phyloP scores from a whole-genome alignment of 1,140 invertebrate genomes.

The Lasioglossum albipes region DNA sequence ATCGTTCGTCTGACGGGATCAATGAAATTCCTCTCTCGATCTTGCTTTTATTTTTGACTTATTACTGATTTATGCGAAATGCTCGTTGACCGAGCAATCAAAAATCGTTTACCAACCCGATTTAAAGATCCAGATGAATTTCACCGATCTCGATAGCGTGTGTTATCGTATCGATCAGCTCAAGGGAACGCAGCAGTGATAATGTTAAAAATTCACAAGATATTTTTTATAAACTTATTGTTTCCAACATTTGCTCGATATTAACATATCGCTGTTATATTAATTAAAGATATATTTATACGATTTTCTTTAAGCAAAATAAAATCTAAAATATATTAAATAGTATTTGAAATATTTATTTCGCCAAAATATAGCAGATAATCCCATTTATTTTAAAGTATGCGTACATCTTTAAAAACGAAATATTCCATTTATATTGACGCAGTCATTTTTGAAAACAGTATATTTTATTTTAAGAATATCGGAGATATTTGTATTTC shows the following conservation, averaged over 20 bases:
- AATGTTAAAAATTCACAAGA: constrained; percentile 35
- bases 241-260: constrained; percentile 41
- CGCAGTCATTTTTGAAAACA: too few species aligned
- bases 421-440: too few species aligned
- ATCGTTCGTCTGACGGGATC: not conserved
- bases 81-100: constrained; percentile 14
- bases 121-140: not conserved
- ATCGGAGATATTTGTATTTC: too few species aligned
- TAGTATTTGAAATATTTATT: too few species aligned
- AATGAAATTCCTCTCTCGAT: not conserved
- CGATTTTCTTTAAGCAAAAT: too few species aligned
- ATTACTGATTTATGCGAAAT: not conserved
- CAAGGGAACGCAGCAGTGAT: constrained; percentile 9
- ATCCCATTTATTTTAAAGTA: too few species aligned
- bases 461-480: too few species aligned
- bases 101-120: not conserved
- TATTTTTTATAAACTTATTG: constrained; percentile 50
- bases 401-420: too few species aligned
- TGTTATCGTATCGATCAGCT: not conserved
- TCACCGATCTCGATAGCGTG: too few species aligned
- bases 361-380: too few species aligned
- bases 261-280: constrained; percentile 43
- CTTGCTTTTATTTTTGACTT: not conserved
- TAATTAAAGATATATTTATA: constrained; percentile 38
- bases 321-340: too few species aligned